phyloP scores from a whole-genome alignment of 2,888 invertebrate species.

The Maniola hyperantus region DNA sequence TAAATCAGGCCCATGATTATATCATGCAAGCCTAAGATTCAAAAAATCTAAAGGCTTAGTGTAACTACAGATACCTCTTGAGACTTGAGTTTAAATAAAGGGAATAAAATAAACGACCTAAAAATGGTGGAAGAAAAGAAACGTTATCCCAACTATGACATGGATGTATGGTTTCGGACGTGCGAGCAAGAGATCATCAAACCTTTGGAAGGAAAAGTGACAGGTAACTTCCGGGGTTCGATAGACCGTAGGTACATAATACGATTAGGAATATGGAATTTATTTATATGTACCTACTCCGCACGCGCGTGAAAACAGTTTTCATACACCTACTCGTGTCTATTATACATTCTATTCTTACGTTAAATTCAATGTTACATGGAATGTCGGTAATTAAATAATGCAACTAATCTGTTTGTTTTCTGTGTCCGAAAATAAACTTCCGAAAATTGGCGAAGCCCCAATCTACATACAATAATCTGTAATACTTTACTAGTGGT shows the following conservation, averaged over 20 bases:
- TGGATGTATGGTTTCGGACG: slow-evolving; percentile 87
- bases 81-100: not conserved
- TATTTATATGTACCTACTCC: no score
- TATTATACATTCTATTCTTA: not conserved
- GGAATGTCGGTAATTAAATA: slow-evolving; percentile 8
- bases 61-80: not conserved
- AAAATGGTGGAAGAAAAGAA: slow-evolving; percentile 35
- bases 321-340: no score
- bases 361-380: not conserved
- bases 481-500: no score
- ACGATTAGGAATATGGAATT: no score
- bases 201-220: slow-evolving; percentile 83
- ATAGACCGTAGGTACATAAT: no score
- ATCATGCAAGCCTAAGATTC: not conserved
- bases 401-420: slow-evolving; percentile 14
- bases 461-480: slow-evolving; percentile 26
- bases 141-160: slow-evolving; percentile 82
- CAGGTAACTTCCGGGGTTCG: slow-evolving; percentile 72
- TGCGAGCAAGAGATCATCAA: slow-evolving; percentile 86
- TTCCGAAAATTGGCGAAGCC: slow-evolving; percentile 22
- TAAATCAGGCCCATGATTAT: no score
- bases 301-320: no score
- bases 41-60: not conserved
- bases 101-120: not conserved
- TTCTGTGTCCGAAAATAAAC: not conserved